phyloP scores from a whole-genome alignment of 2,797 vertebrate species.

The Threskiornis aethiopicus region DNA sequence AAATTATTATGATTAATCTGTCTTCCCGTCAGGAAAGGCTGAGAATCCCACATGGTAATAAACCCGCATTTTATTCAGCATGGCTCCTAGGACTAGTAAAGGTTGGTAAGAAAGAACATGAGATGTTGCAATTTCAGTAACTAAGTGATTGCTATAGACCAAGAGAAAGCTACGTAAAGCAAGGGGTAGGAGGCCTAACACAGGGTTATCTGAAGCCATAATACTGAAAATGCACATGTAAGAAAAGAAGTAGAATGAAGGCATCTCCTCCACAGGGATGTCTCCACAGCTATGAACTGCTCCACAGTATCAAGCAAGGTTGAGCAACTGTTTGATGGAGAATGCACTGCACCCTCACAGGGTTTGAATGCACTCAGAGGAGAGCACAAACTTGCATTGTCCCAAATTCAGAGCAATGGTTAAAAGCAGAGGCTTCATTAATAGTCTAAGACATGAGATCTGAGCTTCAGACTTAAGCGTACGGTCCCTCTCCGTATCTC shows the following conservation, averaged over 20 bases:
- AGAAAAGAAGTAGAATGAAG: background rate
- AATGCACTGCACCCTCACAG: background rate
- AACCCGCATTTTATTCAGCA: background rate
- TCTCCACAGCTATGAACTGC: background rate
- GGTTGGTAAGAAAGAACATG: background rate
- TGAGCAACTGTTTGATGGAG: background rate
- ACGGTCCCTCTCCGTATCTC: background rate
- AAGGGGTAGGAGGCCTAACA: background rate
- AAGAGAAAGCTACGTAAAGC: background rate
- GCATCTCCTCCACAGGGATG: background rate
- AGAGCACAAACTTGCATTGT: background rate
- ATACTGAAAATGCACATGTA: background rate
- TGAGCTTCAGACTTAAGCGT: background rate
- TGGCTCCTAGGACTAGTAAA: background rate
- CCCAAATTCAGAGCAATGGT: rapidly evolving
- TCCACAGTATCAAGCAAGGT: rapidly evolving
- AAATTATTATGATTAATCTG: constrained; percentile 42
- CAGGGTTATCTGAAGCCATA: background rate
- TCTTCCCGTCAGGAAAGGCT: background rate
- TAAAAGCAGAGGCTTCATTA: background rate
- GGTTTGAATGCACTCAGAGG: background rate
- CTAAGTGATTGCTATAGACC: background rate
- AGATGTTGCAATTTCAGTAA: background rate
- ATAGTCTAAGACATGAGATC: background rate
- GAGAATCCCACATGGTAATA: background rate